These are phyloP conservation scores for Brachypalpus laphriformis DNA, from an alignment of 2,888 invertebrate species.

Conservation along the genomic window DNA sequence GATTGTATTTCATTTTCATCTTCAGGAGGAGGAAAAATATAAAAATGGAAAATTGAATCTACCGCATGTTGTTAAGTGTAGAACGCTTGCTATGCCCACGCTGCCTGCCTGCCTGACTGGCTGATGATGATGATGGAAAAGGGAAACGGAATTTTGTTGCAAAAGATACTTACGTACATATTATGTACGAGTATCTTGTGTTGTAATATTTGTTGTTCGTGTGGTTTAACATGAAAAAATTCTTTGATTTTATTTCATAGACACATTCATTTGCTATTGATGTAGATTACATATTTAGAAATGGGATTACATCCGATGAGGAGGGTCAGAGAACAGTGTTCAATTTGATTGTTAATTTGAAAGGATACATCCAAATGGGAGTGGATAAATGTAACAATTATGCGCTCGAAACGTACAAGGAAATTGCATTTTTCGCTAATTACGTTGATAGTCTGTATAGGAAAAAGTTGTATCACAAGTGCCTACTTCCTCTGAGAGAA, in stretches of 20 bases:
- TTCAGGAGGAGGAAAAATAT: constrained; percentile 18
- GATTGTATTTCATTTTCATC: constrained; percentile 65
- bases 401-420: neutral
- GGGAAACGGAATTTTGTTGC: constrained; percentile 18
- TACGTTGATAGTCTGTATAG: too few species aligned
- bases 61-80: constrained; percentile 20
- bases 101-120: neutral
- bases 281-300: neutral
- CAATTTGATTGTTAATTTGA: neutral
- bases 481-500: neutral
- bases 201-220: constrained; percentile 55
- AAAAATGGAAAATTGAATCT: constrained; percentile 56
- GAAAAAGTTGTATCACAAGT: too few species aligned
- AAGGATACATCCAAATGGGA: neutral
- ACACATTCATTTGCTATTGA: constrained; percentile 5
- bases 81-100: neutral
- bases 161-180: constrained; percentile 14
- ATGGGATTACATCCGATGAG: neutral
- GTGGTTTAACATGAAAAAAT: constrained; percentile 49
- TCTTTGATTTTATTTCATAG: constrained; percentile 34
- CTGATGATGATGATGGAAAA: constrained; percentile 35
- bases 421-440: neutral
- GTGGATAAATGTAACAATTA: too few species aligned
- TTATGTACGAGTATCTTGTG: constrained; percentile 4
- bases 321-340: neutral